Percentiles rank a stretch among this genome's conserved stretches.
Conservation (phyloP, 2,888 invertebrate species). For the Lamellibrachia satsuma region DNA sequence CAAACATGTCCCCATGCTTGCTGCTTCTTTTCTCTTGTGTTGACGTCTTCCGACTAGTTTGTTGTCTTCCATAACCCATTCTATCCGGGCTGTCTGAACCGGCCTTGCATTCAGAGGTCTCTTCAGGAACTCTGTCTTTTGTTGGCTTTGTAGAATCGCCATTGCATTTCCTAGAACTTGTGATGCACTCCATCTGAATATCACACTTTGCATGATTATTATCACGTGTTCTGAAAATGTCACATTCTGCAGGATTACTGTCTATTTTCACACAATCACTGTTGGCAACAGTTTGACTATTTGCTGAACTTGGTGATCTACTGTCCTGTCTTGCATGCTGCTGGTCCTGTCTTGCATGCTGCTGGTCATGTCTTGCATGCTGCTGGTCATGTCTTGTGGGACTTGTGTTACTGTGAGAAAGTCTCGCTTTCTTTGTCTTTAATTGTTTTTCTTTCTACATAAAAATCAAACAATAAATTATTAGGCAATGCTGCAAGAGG, state of each 20-base stretch:
- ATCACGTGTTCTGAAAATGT: not conserved
- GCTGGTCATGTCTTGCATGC: not conserved
- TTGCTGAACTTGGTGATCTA: not conserved
- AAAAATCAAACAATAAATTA: not conserved
- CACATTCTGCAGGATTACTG: not conserved
- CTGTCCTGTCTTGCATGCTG: not conserved
- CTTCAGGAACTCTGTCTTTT: not conserved
- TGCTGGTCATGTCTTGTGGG: not conserved
- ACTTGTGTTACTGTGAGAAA: not conserved
- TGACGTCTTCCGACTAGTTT: not conserved
- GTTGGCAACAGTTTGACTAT: not conserved
- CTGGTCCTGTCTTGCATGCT: not conserved
- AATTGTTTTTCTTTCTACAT: not conserved
- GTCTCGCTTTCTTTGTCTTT: not conserved
- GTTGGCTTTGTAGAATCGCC: not conserved
- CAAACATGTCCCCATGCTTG: not conserved
- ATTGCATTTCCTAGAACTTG: not conserved
- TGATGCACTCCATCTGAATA: not conserved
- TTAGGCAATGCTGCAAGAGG: not conserved
- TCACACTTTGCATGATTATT: not conserved
- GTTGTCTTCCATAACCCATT: not conserved
- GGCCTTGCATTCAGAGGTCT: too few species aligned
- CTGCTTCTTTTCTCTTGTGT: not conserved
- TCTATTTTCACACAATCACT: not conserved
- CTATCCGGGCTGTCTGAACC: not conserved